Conservation (phyloP, 2,888 invertebrate genomes). For the Graphium colonna region DNA sequence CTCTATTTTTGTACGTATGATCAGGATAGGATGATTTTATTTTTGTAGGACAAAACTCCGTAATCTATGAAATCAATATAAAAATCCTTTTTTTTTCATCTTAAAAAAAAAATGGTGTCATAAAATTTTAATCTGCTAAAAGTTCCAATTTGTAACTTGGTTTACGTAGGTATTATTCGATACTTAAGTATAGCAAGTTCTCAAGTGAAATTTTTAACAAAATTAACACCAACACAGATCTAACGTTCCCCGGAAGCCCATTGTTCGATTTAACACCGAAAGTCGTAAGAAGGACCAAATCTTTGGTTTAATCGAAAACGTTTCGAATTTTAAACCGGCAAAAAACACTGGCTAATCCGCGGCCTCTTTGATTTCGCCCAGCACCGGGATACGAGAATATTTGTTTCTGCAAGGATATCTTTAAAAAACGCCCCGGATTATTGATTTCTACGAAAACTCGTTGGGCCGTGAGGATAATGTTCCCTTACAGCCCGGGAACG, state of each 20-base stretch:
- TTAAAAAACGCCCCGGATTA: conserved; percentile 70
- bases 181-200: conserved; percentile 38
- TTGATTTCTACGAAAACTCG: conserved; percentile 71
- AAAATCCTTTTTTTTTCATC: too few relatives aligned
- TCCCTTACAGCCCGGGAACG: conserved; percentile 63
- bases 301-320: conserved; percentile 66
- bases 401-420: conserved; percentile 65
- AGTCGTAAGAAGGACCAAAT: conserved; percentile 64
- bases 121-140: too few relatives aligned
- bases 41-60: too few relatives aligned
- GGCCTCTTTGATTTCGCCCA: conserved; percentile 66
- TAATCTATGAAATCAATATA: too few relatives aligned
- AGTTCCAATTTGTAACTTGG: neutral
- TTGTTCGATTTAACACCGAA: conserved; percentile 57
- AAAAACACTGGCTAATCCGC: conserved; percentile 70
- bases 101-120: too few relatives aligned
- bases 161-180: neutral
- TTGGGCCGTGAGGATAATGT: conserved; percentile 66
- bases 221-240: conserved; percentile 47
- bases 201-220: conserved; percentile 44
- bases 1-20: too few relatives aligned
- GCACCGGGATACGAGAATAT: conserved; percentile 52
- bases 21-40: too few relatives aligned
- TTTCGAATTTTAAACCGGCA: conserved; percentile 62
- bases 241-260: conserved; percentile 64